These are phyloP conservation scores for Morpho helenor DNA, from an alignment of 2,888 invertebrate genomes.

Conservation along the genomic window DNA sequence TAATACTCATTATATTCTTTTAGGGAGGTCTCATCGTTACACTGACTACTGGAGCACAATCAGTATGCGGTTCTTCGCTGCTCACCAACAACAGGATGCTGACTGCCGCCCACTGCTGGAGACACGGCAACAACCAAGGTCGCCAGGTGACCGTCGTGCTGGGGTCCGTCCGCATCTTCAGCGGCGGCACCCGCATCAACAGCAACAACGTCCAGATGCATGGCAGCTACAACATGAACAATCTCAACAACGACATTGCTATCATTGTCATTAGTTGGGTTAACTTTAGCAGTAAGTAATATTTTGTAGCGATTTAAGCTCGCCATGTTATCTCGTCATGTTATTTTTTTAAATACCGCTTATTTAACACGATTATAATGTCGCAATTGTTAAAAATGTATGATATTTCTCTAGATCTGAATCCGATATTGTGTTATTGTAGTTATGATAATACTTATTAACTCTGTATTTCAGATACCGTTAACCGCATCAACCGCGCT, in stretches of 20 bases:
- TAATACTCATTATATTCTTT: neutral
- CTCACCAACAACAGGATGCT: constrained; percentile 36
- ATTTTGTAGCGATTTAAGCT: neutral
- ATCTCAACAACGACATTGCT: constrained; percentile 37
- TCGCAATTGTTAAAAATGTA: neutral
- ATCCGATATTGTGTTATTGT: neutral
- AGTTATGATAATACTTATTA: neutral
- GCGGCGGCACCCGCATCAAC: constrained; percentile 31
- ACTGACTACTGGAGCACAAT: constrained; percentile 34
- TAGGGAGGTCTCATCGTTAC: constrained; percentile 42
- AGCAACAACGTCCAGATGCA: constrained; percentile 34
- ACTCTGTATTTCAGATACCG: constrained; percentile 20
- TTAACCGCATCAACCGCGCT: constrained; percentile 30
- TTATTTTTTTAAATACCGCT: neutral
- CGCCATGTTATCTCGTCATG: neutral
- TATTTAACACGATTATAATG: too few relatives aligned
- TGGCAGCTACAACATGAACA: constrained; percentile 31
- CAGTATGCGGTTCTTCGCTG: constrained; percentile 50
- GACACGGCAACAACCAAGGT: constrained; percentile 35
- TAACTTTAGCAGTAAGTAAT: constrained; percentile 28
- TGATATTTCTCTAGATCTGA: neutral
- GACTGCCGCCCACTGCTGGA: constrained; percentile 48
- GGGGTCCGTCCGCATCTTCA: constrained; percentile 23
- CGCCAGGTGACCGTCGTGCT: constrained; percentile 3
- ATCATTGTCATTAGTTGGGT: constrained; percentile 29